Evolutionary conservation across 2,797 vertebrate species (phyloP).

Genomic region (Xyrichtys novacula): DNA sequence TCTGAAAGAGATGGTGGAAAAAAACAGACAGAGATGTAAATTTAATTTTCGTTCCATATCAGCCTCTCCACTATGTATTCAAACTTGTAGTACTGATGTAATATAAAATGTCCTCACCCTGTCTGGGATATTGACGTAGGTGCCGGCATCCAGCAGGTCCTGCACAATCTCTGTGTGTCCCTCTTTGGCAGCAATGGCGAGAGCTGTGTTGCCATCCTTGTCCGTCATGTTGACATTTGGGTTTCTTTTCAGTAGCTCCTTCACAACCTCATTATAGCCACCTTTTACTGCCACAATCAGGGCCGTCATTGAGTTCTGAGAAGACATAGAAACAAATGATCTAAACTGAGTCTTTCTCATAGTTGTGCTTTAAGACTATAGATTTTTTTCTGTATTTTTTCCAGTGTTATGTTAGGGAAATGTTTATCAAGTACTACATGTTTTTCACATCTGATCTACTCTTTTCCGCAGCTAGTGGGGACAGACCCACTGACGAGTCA

Average conservation of each 20-base stretch:
- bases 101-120: slow-evolving; percentile 82
- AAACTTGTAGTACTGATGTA: not conserved
- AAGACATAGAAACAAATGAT: slow-evolving; percentile 14
- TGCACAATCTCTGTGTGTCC: slow-evolving; percentile 97
- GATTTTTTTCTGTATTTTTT: not conserved
- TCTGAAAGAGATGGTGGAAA: slow-evolving; percentile 78
- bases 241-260: slow-evolving; percentile 96
- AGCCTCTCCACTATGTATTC: not conserved
- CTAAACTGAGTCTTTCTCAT: not conserved
- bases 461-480: slow-evolving; percentile 23
- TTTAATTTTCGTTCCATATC: slow-evolving; percentile 4
- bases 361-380: not conserved
- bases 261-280: slow-evolving; percentile 93
- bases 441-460: slow-evolving; percentile 19
- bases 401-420: slow-evolving; percentile 1
- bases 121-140: slow-evolving; percentile 97
- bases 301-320: slow-evolving; percentile 98
- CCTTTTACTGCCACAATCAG: slow-evolving; percentile 97
- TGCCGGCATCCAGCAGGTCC: slow-evolving; percentile 96
- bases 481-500: slow-evolving; percentile 17
- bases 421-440: slow-evolving; percentile 20
- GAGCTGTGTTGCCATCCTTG: slow-evolving; percentile 97
- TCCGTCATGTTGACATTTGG: slow-evolving; percentile 98
- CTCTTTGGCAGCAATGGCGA: slow-evolving; percentile 97
- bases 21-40: slow-evolving; percentile 4